These are phyloP conservation scores for Odontophorus gujanensis DNA, from an alignment of 2,113 vertebrate genomes.

Conservation along the genomic window DNA sequence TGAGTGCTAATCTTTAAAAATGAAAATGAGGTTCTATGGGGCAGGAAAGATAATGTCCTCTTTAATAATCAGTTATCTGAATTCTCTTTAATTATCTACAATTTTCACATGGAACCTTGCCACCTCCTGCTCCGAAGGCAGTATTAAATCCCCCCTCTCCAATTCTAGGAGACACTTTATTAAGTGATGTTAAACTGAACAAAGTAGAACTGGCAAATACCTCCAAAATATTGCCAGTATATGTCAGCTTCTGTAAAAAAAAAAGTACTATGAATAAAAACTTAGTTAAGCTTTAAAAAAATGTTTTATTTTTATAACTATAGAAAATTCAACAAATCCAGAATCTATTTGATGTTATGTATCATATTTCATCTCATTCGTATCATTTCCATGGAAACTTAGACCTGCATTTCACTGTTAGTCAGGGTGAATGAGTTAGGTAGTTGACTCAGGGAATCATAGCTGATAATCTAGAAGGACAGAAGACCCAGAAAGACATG, in stretches of 20 bases:
- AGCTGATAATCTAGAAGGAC: not conserved
- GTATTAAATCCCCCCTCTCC: not conserved
- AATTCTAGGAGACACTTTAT: not conserved
- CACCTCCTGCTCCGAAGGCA: not conserved
- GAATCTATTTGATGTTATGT: not conserved
- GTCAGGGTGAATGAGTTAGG: not conserved
- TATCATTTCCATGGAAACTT: not conserved
- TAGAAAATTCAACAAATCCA: not conserved
- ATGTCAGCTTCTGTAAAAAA: not conserved
- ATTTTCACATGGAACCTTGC: not conserved
- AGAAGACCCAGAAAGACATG: not conserved
- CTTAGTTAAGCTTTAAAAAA: not conserved
- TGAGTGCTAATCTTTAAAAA: not conserved
- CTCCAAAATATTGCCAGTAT: not conserved
- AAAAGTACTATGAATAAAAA: not conserved
- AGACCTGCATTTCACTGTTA: not conserved
- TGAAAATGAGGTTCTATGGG: not conserved
- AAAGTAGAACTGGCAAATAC: not conserved
- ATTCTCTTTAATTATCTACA: not conserved
- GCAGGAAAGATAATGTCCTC: not conserved
- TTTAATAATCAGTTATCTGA: not conserved
- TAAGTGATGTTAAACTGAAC: not conserved
- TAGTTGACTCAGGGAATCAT: not conserved
- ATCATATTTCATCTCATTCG: not conserved
- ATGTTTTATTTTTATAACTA: not conserved